Evolutionary conservation across 2,113 vertebrate species (phyloP).

Genomic region (Prolemur simus): DNA sequence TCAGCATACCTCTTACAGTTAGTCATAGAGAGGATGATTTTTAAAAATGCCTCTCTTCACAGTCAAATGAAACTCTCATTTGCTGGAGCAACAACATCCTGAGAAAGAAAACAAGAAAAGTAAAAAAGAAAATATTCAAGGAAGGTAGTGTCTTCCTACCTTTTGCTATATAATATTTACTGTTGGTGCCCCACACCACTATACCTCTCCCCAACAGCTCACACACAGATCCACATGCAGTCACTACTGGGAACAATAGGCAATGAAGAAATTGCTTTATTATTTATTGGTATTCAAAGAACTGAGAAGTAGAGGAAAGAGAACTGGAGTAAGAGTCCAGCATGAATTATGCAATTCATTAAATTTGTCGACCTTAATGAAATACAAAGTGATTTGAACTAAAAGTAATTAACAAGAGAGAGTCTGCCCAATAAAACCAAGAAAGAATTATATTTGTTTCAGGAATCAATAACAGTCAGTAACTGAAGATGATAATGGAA

Average conservation of each 20-base stretch:
- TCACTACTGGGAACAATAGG: conserved; percentile 39
- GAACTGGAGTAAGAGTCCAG: conserved; percentile 67
- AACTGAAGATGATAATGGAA: conserved; percentile 83
- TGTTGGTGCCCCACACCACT: conserved; percentile 62
- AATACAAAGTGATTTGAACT: conserved; percentile 92
- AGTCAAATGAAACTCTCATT: not conserved
- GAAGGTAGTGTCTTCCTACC: not conserved
- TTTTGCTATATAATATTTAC: conserved; percentile 31
- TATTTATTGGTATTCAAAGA: conserved; percentile 70
- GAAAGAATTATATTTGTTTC: conserved; percentile 86
- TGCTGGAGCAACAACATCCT: not conserved
- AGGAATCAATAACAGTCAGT: conserved; percentile 88
- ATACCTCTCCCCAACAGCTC: not conserved
- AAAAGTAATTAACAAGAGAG: conserved; percentile 93
- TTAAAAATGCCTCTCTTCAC: not conserved
- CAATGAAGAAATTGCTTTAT: not conserved
- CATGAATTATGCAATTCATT: conserved; percentile 88
- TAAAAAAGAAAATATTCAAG: not conserved
- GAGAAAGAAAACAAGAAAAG: not conserved
- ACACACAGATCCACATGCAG: not conserved
- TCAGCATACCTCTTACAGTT: not conserved
- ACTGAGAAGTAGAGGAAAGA: conserved; percentile 63
- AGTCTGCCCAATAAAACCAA: conserved; percentile 89
- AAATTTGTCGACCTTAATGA: conserved; percentile 94
- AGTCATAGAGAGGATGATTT: not conserved